Evolutionary conservation across 2,797 vertebrate genomes (phyloP), one percentile per base, ranked within the genome.

Genomic region (Clamator glandarius): DNA sequence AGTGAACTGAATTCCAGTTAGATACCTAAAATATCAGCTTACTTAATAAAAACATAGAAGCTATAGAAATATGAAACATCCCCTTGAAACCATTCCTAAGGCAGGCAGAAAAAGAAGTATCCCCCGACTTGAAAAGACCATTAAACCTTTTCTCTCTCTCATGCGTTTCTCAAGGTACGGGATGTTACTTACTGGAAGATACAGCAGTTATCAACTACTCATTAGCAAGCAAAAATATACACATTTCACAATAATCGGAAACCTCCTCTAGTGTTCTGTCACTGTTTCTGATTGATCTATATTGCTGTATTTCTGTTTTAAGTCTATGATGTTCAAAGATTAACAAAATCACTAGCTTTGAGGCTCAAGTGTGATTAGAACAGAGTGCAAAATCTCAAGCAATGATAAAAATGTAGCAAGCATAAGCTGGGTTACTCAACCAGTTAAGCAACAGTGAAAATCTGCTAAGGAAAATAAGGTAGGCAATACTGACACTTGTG

Each of bases 401-500:
- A 80, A 84, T 93, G 61, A 54, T 52, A 87, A 61, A 84, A 68
- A 42, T 3, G 31, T 36, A 70, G 11, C 20, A 78, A 63, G 21
- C 3, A 2, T 55, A 87, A 52, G 18, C 42, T 57, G 11, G 9
- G 29, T 58, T 85, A 68, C 26, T 52, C 25, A 88, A 46, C 28
- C 41, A 69, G 35, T 16, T 62, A 76, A 89, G 52, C n/a, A 82
- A 61, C 11, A 24, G 44, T 42, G 36, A 73, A 89, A 92, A 55
- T 50, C 50, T 86, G 16, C 29, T 58, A 74, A 54, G 52, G 82
- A 96, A 94, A 96, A 93, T 95, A 89, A 95, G 70, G 51, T 44
- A 92, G 94, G 89, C 94, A 94, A 98, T 81, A 96, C 92, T 97
- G 97, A 97, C 97, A 96, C 97, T 96, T 92, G 97, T 98, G 97